phyloP scores from a whole-genome alignment of 2,113 vertebrate genomes.

The Poecile atricapillus region DNA sequence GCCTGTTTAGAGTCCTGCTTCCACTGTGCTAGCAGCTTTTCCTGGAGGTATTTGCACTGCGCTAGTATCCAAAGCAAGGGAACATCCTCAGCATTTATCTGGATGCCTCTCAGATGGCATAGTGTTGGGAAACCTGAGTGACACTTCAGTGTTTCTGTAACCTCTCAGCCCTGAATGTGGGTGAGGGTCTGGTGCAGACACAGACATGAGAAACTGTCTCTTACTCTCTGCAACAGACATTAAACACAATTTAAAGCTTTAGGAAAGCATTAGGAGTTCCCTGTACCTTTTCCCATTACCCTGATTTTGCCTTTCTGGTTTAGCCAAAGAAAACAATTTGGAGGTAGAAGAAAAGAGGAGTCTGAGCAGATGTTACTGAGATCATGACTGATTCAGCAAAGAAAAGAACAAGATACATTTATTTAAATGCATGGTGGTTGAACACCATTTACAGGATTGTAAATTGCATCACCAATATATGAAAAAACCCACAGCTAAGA shows the following conservation, averaged over 20 bases:
- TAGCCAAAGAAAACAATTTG: neutral
- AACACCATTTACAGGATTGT: neutral
- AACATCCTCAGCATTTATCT: neutral
- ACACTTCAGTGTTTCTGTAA: neutral
- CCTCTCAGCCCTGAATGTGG: neutral
- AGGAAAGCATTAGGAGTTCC: neutral
- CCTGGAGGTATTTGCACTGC: neutral
- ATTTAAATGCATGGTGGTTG: neutral
- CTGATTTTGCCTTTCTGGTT: neutral
- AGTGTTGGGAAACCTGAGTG: neutral
- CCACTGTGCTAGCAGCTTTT: neutral
- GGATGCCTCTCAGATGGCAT: neutral
- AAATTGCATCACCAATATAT: neutral
- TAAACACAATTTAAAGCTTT: neutral
- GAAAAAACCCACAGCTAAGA: neutral
- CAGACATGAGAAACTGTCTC: accelerated
- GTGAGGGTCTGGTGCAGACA: neutral
- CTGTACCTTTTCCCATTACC: neutral
- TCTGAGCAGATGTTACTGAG: neutral
- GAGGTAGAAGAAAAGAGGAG: neutral
- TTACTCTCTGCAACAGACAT: neutral
- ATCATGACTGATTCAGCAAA: neutral
- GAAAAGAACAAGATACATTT: neutral
- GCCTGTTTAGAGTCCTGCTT: neutral
- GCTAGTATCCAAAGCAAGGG: neutral